These are phyloP conservation scores for Remorina albescens DNA, from an alignment of 2,797 vertebrate genomes.

Conservation along the genomic window DNA sequence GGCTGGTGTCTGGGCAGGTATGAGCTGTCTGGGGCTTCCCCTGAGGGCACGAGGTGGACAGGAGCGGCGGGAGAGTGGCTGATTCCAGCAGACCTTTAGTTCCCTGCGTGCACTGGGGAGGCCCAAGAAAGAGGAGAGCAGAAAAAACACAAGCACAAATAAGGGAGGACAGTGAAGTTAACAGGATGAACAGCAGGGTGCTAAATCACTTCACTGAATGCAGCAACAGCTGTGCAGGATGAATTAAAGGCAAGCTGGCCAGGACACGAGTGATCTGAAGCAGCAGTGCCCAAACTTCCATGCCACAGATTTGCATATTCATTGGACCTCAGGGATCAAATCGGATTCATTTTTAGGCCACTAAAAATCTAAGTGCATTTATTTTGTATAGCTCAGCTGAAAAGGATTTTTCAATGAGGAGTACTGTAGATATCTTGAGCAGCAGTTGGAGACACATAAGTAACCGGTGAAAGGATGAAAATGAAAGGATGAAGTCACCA, in stretches of 20 bases:
- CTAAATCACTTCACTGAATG: slow-evolving; percentile 16
- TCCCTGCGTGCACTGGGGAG: slow-evolving; percentile 79
- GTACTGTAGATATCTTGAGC: not conserved
- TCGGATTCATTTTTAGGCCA: not conserved
- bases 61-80: slow-evolving; percentile 73
- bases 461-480: not conserved
- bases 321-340: not conserved
- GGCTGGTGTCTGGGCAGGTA: slow-evolving; percentile 35
- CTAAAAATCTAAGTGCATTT: not conserved
- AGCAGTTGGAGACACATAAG: not conserved
- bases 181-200: slow-evolving; percentile 7
- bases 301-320: slow-evolving; percentile 11
- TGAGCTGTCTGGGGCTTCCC: slow-evolving; percentile 64
- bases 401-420: not conserved
- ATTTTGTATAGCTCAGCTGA: no score
- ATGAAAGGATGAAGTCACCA: no score
- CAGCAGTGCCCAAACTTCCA: slow-evolving; percentile 20
- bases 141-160: slow-evolving; percentile 18
- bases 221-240: slow-evolving; percentile 22
- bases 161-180: slow-evolving; percentile 17
- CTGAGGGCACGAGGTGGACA: slow-evolving; percentile 79
- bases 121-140: not conserved
- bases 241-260: slow-evolving; percentile 10
- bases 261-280: not conserved
- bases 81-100: slow-evolving; percentile 84